Percentiles rank a stretch among this genome's conserved stretches.
These are phyloP conservation scores for Aphelocoma californica DNA, from an alignment of 2,797 vertebrate species.

Conservation along the genomic window DNA sequence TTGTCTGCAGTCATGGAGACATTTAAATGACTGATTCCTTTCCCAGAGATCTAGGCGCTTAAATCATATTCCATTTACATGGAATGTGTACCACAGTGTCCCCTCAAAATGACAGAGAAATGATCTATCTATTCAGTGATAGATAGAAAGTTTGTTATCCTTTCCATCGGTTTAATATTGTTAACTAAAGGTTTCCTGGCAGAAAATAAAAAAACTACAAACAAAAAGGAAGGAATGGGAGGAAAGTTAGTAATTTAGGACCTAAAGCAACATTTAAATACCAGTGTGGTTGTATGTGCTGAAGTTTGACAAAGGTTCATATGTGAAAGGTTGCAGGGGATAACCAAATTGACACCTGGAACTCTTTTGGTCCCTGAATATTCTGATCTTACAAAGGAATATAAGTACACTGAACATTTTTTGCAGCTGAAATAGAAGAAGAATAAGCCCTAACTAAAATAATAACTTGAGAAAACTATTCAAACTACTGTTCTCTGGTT, in stretches of 20 bases:
- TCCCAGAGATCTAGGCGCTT: background rate
- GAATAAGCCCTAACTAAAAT: background rate
- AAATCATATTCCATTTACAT: background rate
- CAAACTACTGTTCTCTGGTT: background rate
- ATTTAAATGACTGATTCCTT: constrained; percentile 35
- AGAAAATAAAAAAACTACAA: background rate
- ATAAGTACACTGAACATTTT: background rate
- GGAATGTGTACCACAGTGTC: background rate
- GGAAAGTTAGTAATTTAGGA: background rate
- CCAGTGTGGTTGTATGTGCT: background rate
- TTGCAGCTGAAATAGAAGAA: background rate
- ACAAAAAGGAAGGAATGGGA: background rate
- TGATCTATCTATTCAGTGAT: background rate
- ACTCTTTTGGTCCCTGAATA: background rate
- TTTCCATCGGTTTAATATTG: background rate
- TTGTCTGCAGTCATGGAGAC: constrained; percentile 23
- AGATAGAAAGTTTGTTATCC: background rate
- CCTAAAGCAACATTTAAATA: background rate
- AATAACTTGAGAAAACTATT: background rate
- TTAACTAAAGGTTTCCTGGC: background rate
- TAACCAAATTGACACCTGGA: background rate
- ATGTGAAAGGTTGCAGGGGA: background rate
- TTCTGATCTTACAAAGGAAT: background rate
- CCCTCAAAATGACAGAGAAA: background rate
- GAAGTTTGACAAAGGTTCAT: background rate